Evolutionary conservation across 2,888 invertebrate species (phyloP).

Genomic region (Meta bourneti): DNA sequence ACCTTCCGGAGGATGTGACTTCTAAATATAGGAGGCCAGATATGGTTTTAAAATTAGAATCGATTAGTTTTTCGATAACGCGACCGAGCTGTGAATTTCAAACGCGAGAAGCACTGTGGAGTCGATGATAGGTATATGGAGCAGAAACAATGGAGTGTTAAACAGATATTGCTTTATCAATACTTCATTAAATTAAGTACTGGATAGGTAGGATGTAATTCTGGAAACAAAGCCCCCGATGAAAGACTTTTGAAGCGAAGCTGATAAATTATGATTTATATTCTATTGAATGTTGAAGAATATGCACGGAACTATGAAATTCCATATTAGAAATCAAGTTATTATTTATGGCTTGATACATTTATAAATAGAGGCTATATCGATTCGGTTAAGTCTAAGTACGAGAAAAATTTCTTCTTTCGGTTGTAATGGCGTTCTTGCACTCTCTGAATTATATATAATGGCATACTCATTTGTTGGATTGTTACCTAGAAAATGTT

Average conservation of each 20-base stretch:
- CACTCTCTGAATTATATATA: background rate
- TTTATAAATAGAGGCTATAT: background rate
- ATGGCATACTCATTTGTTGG: background rate
- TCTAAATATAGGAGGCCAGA: background rate
- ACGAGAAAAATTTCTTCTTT: background rate
- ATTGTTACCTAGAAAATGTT: background rate
- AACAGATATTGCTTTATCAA: background rate
- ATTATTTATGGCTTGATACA: background rate
- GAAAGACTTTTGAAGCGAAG: no score
- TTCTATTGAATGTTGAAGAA: no score
- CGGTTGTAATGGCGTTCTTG: background rate
- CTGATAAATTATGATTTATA: no score
- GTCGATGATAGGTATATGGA: background rate
- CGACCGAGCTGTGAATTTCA: background rate
- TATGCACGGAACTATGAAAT: background rate
- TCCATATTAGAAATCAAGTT: background rate
- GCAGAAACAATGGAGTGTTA: background rate
- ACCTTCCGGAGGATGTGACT: background rate
- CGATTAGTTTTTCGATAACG: background rate
- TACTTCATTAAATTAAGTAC: background rate
- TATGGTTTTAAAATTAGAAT: background rate
- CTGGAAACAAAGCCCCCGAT: no score
- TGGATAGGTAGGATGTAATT: no score
- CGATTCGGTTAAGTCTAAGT: background rate
- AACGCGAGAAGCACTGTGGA: background rate